Percentiles rank a stretch among this genome's conserved stretches.
These are phyloP conservation scores for Leptinotarsa tumamoca DNA, from an alignment of 2,888 invertebrate species.

Conservation along the genomic window DNA sequence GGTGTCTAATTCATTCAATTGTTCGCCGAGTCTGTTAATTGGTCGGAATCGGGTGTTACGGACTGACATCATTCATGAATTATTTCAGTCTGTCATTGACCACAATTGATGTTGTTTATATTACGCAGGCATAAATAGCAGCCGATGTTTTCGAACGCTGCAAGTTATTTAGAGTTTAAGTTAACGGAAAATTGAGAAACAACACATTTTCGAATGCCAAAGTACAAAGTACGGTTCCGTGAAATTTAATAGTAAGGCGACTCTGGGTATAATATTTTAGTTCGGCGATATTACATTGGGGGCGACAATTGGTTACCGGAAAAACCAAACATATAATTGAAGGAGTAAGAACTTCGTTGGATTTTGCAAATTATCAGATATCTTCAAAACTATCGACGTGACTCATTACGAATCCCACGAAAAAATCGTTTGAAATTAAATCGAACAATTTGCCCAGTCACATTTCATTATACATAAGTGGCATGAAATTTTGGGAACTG, in stretches of 20 bases:
- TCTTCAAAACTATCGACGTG: neutral
- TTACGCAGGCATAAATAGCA: conserved; percentile 1
- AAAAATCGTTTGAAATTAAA: too few relatives aligned
- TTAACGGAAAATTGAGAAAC: neutral
- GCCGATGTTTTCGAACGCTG: neutral
- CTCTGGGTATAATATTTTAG: too few relatives aligned
- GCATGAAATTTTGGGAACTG: too few relatives aligned
- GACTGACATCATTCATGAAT: conserved; percentile 21
- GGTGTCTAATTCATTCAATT: conserved; percentile 12
- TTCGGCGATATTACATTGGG: too few relatives aligned
- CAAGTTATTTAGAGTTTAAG: neutral
- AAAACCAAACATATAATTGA: too few relatives aligned
- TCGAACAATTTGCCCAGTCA: too few relatives aligned
- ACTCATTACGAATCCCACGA: too few relatives aligned
- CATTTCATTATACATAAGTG: neutral
- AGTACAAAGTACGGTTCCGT: neutral
- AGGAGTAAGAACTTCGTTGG: too few relatives aligned
- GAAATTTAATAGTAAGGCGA: neutral
- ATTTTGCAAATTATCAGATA: neutral
- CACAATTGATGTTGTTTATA: conserved; percentile 7
- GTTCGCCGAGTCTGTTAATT: conserved; percentile 11
- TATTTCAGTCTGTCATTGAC: conserved; percentile 14
- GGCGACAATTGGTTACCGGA: too few relatives aligned
- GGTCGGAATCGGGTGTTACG: conserved; percentile 5
- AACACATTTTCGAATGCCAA: neutral